phyloP scores from a whole-genome alignment of 2,797 vertebrate genomes.

The Dromococcyx pavoninus region DNA sequence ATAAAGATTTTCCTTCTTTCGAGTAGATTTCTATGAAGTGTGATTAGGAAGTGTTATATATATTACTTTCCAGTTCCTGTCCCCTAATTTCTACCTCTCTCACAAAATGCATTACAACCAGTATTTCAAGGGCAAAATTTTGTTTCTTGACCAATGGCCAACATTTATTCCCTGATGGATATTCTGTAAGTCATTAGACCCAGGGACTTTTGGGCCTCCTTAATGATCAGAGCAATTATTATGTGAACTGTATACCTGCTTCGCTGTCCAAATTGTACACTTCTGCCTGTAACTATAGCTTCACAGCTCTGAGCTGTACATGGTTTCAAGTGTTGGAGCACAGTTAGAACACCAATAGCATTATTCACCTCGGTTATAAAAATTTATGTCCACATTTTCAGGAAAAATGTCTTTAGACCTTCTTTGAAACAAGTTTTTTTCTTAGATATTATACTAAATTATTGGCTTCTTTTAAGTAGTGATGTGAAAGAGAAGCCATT shows the following conservation, averaged over 20 bases:
- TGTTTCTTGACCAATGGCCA: not conserved
- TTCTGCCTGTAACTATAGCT: not conserved
- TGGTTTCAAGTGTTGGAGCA: not conserved
- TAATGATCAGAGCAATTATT: not conserved
- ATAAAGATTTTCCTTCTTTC: not conserved
- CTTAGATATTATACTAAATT: not conserved
- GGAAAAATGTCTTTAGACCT: not conserved
- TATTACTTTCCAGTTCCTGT: not conserved
- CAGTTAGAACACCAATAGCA: not conserved
- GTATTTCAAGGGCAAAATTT: not conserved
- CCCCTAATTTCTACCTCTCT: not conserved
- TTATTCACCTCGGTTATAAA: not conserved
- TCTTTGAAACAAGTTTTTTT: not conserved
- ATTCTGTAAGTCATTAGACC: not conserved
- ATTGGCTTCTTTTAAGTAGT: not conserved
- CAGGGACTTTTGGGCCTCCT: not conserved
- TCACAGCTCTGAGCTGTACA: not conserved
- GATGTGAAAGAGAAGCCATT: not conserved
- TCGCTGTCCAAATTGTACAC: not conserved
- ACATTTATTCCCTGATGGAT: not conserved
- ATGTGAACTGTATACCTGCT: not conserved
- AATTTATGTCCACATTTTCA: not conserved
- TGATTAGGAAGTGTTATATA: not conserved
- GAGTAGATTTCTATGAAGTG: not conserved
- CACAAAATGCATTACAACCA: not conserved